These are phyloP conservation scores for Candidula unifasciata DNA, from an alignment of 2,888 invertebrate species.

Conservation along the genomic window DNA sequence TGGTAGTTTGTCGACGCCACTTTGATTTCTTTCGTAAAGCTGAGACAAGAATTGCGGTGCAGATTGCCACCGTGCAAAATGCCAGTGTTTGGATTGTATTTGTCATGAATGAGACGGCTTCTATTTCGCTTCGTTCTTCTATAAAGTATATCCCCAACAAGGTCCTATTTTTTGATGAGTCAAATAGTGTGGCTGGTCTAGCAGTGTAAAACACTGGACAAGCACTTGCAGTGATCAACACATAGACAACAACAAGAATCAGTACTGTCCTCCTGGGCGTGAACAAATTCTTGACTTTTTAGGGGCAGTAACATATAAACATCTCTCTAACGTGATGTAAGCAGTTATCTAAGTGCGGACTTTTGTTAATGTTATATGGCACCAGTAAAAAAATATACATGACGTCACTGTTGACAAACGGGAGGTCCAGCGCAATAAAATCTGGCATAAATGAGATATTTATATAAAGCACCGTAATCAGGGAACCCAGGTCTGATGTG, in stretches of 20 bases:
- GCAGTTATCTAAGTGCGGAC: not conserved
- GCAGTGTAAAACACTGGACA: not conserved
- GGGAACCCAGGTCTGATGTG: not conserved
- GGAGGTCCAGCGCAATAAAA: not conserved
- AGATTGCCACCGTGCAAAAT: not conserved
- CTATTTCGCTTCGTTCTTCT: not conserved
- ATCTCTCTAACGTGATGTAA: conserved; percentile 11
- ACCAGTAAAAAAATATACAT: not conserved
- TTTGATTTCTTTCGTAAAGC: not conserved
- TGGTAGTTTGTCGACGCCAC: too few species aligned
- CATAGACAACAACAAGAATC: not conserved
- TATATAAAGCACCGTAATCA: not conserved
- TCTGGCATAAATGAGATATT: not conserved
- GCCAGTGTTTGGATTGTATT: not conserved
- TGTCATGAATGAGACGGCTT: not conserved
- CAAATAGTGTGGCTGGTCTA: not conserved
- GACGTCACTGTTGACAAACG: not conserved
- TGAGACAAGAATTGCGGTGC: not conserved
- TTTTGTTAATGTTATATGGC: not conserved
- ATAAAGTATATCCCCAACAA: not conserved
- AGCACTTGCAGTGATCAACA: not conserved
- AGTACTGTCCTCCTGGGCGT: not conserved
- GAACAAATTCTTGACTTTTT: not conserved
- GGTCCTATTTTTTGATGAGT: not conserved
- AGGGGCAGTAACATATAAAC: conserved; percentile 2